Conservation (phyloP, 2,888 invertebrate genomes). For the Tipula unca region DNA sequence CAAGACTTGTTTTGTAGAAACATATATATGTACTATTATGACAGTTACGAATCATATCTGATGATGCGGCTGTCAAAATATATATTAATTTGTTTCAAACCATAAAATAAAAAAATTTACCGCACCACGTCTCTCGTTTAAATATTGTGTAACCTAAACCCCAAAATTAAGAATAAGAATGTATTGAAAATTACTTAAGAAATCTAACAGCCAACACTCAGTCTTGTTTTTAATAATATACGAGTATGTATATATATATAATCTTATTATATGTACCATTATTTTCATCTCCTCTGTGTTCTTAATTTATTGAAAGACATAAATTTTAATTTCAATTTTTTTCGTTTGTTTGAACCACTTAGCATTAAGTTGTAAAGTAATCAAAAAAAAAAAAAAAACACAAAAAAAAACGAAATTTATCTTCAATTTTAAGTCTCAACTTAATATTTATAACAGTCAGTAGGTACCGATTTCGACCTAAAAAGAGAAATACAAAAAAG, state of each 20-base stretch:
- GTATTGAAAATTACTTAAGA: neutral
- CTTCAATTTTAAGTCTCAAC: neutral
- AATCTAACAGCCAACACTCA: neutral
- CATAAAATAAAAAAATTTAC: neutral
- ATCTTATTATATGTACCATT: neutral
- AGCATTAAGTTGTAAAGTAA: slow-evolving; percentile 21
- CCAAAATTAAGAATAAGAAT: neutral
- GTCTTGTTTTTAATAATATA: neutral
- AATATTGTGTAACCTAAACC: neutral
- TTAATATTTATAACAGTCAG: neutral
- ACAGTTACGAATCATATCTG: neutral
- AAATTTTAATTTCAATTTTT: slow-evolving; percentile 8
- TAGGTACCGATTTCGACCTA: neutral
- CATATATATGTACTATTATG: neutral
- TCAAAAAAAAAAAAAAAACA: neutral
- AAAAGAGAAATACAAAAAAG: neutral
- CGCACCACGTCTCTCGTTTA: neutral
- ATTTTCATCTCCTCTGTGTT: neutral
- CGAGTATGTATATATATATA: neutral
- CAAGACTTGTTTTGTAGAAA: no score
- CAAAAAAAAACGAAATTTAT: slow-evolving; percentile 9
- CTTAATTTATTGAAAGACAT: slow-evolving; percentile 14
- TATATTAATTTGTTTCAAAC: neutral
- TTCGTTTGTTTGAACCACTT: slow-evolving; percentile 19
- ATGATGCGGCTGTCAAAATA: neutral